Conservation (phyloP, 2,113 vertebrate genomes). For the Cebidichthys violaceus region DNA sequence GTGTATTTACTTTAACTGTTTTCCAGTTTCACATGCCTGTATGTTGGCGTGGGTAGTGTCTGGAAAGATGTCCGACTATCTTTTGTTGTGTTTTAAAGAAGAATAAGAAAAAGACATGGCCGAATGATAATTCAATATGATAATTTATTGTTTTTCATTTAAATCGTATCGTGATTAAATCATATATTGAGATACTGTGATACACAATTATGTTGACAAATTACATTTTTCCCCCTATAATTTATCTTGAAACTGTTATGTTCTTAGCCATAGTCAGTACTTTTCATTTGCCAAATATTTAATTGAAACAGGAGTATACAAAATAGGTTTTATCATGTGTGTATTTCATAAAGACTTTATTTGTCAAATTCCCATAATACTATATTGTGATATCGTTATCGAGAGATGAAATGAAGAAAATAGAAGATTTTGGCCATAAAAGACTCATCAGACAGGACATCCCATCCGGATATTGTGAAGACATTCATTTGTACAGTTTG, state of each 20-base stretch:
- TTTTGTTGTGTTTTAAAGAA: neutral
- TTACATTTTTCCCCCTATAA: neutral
- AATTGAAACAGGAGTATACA: too few species aligned
- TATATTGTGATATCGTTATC: neutral
- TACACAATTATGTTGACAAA: neutral
- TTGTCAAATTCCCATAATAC: too few species aligned
- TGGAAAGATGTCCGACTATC: neutral
- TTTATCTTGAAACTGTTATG: neutral
- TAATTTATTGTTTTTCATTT: neutral
- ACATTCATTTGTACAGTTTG: neutral
- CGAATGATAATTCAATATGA: neutral
- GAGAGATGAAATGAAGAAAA: too few species aligned
- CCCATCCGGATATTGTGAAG: neutral
- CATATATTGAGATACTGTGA: neutral
- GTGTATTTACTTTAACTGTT: neutral
- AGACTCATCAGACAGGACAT: neutral
- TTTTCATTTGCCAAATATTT: neutral
- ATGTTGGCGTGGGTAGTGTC: neutral
- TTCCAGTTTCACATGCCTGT: neutral
- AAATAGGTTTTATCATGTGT: too few species aligned
- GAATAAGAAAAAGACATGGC: neutral
- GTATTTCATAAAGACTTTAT: too few species aligned
- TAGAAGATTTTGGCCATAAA: neutral
- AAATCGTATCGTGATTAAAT: neutral
- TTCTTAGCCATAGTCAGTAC: neutral